A percentile compares a stretch with the other conserved stretches of the same genome.
phyloP scores from a whole-genome alignment of 1,140 invertebrate species.

The Drosophila elegans region DNA sequence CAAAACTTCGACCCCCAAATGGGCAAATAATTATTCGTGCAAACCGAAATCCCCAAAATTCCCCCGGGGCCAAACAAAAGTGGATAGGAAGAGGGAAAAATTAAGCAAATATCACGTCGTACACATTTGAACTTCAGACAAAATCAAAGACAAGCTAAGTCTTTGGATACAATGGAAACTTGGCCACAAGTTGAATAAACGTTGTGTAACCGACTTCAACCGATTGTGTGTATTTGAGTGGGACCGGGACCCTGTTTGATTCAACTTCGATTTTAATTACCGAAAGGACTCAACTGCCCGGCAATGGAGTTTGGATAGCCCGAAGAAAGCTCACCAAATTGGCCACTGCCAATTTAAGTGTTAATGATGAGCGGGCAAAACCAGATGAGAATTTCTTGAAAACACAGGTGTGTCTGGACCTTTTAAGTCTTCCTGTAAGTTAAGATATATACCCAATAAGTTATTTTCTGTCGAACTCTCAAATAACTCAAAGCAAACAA shows the following conservation, averaged over 20 bases:
- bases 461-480: too few relatives aligned
- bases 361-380: conserved; percentile 17
- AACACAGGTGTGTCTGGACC: not conserved
- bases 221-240: conserved; percentile 10
- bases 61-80: conserved; percentile 3
- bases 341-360: too few relatives aligned
- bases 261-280: conserved; percentile 38
- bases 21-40: conserved; percentile 79
- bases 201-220: conserved; percentile 10
- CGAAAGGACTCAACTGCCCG: conserved; percentile 17
- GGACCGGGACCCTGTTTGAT: conserved; percentile 14
- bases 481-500: too few relatives aligned
- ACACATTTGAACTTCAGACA: conserved; percentile 42
- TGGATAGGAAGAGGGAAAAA: conserved; percentile 36
- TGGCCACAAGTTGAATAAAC: conserved; percentile 39
- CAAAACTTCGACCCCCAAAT: conserved; percentile 67
- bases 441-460: too few relatives aligned
- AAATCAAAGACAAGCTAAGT: conserved; percentile 46
- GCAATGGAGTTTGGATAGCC: conserved; percentile 34
- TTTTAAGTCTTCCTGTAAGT: too few relatives aligned
- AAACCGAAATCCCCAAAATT: conserved; percentile 37
- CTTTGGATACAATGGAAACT: conserved; percentile 29
- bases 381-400: not conserved
- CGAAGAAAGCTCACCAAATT: conserved; percentile 6
- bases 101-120: conserved; percentile 80